Conservation (phyloP, 2,113 vertebrate species). For the Hemibagrus wyckioides region DNA sequence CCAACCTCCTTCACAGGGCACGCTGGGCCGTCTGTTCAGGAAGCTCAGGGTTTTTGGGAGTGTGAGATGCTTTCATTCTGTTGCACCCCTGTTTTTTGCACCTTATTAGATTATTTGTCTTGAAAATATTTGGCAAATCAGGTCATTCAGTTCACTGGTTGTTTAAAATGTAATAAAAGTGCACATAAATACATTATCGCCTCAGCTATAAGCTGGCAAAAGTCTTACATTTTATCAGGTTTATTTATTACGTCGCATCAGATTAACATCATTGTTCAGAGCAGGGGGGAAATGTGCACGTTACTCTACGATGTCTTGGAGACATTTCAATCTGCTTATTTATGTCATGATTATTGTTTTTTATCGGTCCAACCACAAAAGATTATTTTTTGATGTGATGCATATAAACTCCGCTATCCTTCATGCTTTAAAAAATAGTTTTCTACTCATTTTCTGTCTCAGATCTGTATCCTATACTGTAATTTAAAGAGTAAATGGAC, state of each 20-base stretch:
- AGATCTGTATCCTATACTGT: constrained; percentile 19
- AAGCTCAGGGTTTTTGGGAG: constrained; percentile 9
- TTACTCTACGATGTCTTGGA: background rate
- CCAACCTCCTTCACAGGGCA: background rate
- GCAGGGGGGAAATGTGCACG: background rate
- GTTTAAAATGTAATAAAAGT: constrained; percentile 4
- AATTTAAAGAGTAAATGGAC: constrained; percentile 18
- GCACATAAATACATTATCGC: background rate
- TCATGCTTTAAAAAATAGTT: background rate
- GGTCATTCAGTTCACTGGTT: background rate
- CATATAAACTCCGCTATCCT: background rate
- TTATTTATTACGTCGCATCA: background rate
- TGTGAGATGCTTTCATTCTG: constrained; percentile 13
- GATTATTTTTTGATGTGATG: background rate
- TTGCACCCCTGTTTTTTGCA: constrained; percentile 2
- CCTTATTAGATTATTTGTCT: background rate
- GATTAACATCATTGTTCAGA: background rate
- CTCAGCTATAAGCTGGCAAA: background rate
- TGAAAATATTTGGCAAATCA: background rate
- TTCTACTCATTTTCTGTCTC: background rate
- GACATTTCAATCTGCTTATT: background rate
- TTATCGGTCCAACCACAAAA: background rate
- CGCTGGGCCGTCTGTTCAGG: background rate
- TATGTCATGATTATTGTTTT: background rate
- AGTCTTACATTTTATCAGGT: too few relatives aligned